Evolutionary conservation across 2,888 invertebrate species (phyloP).

Genomic region (Lithophane leautieri): DNA sequence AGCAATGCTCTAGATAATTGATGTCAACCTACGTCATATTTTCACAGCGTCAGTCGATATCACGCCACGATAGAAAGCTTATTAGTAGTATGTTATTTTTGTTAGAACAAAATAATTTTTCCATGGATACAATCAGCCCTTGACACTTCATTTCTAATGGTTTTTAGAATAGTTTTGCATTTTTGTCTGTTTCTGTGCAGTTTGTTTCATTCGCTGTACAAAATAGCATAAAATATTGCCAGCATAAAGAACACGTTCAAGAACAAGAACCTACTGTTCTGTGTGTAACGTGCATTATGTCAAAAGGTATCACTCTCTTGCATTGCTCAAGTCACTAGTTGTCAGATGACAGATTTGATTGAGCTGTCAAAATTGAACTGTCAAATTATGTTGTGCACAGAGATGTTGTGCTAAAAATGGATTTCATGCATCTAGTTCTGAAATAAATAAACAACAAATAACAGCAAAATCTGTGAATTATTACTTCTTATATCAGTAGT

Average conservation of each 20-base stretch:
- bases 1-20: slow-evolving; percentile 36
- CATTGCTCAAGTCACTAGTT: too few species aligned
- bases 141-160: not conserved
- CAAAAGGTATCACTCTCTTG: not conserved
- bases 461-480: not conserved
- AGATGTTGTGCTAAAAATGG: too few species aligned
- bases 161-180: not conserved
- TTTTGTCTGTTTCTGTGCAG: not conserved
- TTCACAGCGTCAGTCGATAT: slow-evolving; percentile 41
- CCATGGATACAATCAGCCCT: too few species aligned
- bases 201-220: not conserved
- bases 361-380: slow-evolving; percentile 12
- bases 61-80: slow-evolving; percentile 27
- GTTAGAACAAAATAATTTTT: not conserved
- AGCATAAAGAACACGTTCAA: not conserved
- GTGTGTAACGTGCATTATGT: slow-evolving; percentile 4
- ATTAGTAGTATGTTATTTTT: slow-evolving; percentile 5
- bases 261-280: too few species aligned
- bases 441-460: slow-evolving; percentile 35
- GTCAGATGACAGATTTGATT: too few species aligned
- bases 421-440: not conserved
- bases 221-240: not conserved
- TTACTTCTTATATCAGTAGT: not conserved
- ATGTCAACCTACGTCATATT: slow-evolving; percentile 48
- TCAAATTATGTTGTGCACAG: slow-evolving; percentile 29